A percentile compares a stretch with the other conserved stretches of the same genome.
Conservation (phyloP, 1,140 invertebrate genomes). For the silkworm (Bombyx mori) region DNA sequence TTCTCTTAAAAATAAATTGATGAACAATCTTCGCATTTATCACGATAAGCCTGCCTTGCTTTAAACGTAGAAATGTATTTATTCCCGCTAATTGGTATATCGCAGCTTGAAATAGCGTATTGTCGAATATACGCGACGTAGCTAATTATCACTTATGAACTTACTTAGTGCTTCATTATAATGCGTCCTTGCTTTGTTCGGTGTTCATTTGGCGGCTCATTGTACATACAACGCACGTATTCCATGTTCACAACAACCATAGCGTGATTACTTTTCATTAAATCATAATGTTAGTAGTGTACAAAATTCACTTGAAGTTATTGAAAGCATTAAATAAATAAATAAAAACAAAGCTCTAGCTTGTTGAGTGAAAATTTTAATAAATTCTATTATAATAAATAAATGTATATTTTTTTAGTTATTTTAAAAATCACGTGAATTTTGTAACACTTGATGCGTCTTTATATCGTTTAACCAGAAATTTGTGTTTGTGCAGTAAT, state of each 20-base stretch:
- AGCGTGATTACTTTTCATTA: conserved; percentile 29
- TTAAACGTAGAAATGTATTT: conserved; percentile 13
- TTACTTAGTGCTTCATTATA: conserved; percentile 54
- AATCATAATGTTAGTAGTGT: conserved; percentile 12
- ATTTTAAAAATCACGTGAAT: too few species aligned
- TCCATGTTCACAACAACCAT: conserved; percentile 24
- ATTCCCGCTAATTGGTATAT: background rate
- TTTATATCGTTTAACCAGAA: background rate
- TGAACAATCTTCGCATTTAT: too few species aligned
- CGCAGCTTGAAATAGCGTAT: too few species aligned
- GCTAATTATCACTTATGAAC: conserved; percentile 22
- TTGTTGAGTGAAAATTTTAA: too few species aligned
- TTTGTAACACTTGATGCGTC: too few species aligned
- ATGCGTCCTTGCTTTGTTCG: conserved; percentile 37
- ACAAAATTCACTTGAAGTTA: conserved; percentile 7
- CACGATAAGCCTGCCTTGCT: conserved; percentile 28
- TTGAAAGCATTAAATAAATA: too few species aligned
- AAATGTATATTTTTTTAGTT: too few species aligned
- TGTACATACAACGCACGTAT: conserved; percentile 22
- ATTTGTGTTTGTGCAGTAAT: conserved; percentile 78
- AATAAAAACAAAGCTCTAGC: too few species aligned
- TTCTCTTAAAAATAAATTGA: too few species aligned
- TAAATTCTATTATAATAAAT: too few species aligned
- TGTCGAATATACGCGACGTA: background rate
- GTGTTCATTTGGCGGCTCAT: conserved; percentile 30